Percentiles rank a stretch among this genome's conserved stretches.
These are phyloP conservation scores for Catharus fuscescens DNA, from an alignment of 2,113 vertebrate genomes.

Conservation along the genomic window DNA sequence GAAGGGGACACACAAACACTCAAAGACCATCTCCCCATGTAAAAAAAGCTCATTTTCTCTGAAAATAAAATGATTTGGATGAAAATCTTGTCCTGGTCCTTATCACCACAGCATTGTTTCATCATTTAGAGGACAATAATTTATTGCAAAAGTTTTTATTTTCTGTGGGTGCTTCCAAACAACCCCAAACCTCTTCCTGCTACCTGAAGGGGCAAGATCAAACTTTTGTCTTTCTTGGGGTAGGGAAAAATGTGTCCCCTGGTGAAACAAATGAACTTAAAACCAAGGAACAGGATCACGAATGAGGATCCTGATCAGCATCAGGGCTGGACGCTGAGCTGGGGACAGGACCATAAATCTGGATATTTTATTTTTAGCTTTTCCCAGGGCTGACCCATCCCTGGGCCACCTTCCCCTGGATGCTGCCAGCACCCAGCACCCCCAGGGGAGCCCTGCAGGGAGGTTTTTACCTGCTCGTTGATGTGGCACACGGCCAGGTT, in stretches of 20 bases:
- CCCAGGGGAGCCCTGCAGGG: accelerated
- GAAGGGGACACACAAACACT: neutral
- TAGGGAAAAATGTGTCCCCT: accelerated
- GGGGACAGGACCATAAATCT: too few relatives aligned
- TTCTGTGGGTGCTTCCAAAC: neutral
- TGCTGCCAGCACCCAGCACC: too few relatives aligned
- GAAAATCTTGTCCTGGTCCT: neutral
- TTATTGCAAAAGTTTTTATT: neutral
- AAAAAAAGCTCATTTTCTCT: neutral
- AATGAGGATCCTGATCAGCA: too few relatives aligned
- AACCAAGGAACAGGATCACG: neutral
- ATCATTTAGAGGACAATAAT: neutral
- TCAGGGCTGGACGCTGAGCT: too few relatives aligned
- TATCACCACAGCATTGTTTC: neutral
- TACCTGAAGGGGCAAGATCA: neutral
- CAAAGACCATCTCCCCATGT: neutral
- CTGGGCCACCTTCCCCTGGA: too few relatives aligned
- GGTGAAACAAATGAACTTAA: neutral
- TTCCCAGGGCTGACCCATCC: too few relatives aligned
- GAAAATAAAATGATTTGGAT: neutral
- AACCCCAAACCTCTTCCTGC: neutral
- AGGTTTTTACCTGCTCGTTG: conserved; percentile 86
- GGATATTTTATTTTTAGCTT: too few relatives aligned
- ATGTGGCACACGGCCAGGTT: conserved; percentile 89
- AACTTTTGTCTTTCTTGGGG: neutral